A percentile compares a stretch with the other conserved stretches of the same genome.
phyloP scores from a whole-genome alignment of 2,888 invertebrate species.

The Lepidochitona cinerea region DNA sequence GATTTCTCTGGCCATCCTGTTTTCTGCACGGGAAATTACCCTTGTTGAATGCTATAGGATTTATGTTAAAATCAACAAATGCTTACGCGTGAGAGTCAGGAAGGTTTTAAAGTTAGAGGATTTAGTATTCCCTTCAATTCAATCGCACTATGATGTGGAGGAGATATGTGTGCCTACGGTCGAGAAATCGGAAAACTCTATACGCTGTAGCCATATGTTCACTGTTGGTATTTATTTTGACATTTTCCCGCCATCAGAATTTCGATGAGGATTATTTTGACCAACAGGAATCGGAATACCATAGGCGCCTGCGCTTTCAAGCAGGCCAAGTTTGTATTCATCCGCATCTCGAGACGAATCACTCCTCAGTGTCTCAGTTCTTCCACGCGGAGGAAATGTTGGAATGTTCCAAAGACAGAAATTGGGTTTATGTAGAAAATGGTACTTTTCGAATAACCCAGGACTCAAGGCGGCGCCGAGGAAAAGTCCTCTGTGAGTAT shows the following conservation, averaged over 20 bases:
- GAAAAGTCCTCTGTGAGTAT: slow-evolving; percentile 75
- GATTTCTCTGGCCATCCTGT: too few species aligned
- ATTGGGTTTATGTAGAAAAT: slow-evolving; percentile 87
- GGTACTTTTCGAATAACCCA: slow-evolving; percentile 75
- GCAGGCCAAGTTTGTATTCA: slow-evolving; percentile 75
- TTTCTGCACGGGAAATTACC: too few species aligned
- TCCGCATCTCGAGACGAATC: slow-evolving; percentile 78
- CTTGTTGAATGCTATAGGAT: too few species aligned
- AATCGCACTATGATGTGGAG: too few species aligned
- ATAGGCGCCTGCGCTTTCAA: background rate
- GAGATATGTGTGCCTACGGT: background rate
- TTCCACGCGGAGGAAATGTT: slow-evolving; percentile 78
- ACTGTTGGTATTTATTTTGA: background rate
- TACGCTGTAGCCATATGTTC: background rate
- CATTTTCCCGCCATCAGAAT: background rate
- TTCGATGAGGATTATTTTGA: background rate
- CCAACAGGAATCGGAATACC: background rate
- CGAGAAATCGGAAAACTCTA: background rate
- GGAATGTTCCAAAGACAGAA: slow-evolving; percentile 76
- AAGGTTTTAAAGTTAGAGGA: too few species aligned
- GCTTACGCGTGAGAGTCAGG: too few species aligned
- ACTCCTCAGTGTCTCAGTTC: slow-evolving; percentile 82
- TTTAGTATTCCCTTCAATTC: too few species aligned
- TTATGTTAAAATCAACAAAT: too few species aligned
- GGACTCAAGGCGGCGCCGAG: slow-evolving; percentile 71